These are phyloP conservation scores for Heloderma charlesbogerti DNA, from an alignment of 2,113 vertebrate genomes.

Conservation along the genomic window DNA sequence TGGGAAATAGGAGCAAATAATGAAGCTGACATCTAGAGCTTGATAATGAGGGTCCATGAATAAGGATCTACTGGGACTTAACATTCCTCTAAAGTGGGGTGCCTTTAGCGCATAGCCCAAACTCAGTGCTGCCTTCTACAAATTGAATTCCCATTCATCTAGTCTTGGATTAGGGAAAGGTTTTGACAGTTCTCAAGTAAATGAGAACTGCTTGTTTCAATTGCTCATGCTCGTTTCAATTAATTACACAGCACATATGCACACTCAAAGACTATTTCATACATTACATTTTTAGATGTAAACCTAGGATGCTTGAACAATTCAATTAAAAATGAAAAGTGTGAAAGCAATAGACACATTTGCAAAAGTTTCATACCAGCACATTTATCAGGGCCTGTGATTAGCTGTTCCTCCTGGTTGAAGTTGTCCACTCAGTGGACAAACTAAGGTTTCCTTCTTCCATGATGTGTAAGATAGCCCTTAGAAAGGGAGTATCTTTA, in stretches of 20 bases:
- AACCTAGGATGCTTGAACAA: neutral
- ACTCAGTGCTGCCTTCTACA: neutral
- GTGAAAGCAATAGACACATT: neutral
- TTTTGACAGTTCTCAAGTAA: neutral
- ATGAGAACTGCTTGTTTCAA: no score
- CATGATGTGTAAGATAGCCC: neutral
- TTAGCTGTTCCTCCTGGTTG: no score
- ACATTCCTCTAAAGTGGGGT: neutral
- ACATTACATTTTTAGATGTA: neutral
- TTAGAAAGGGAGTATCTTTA: neutral
- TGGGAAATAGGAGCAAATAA: neutral
- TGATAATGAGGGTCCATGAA: neutral
- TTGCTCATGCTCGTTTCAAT: neutral
- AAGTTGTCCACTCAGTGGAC: neutral
- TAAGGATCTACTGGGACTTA: neutral
- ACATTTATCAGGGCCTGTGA: neutral
- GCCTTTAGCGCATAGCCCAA: neutral
- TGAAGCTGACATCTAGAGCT: neutral
- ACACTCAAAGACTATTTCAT: neutral
- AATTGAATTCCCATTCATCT: neutral
- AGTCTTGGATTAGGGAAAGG: neutral
- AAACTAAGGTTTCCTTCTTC: neutral
- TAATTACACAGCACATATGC: neutral
- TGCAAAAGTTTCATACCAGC: neutral
- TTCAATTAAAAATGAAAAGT: neutral